Evolutionary conservation across 37 sponge, comb jelly and placozoan species (phyloP).

Genomic region (Lycopodina hypogea): DNA sequence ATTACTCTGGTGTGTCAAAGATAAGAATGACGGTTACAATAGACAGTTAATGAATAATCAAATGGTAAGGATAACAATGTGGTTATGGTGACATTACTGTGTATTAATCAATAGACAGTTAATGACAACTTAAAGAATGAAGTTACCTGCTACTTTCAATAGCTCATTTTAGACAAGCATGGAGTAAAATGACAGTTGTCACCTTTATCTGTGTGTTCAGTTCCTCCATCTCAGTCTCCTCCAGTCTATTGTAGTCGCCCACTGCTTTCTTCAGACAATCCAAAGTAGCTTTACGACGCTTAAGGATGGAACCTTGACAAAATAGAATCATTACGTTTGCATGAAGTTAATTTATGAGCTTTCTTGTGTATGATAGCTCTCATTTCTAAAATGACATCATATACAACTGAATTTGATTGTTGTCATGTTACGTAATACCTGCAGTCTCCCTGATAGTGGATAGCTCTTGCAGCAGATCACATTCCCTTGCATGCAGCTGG

Average conservation of each 20-base stretch:
- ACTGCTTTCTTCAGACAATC: conserved; percentile 17
- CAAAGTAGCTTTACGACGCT: conserved; percentile 42
- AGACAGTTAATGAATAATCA: no score
- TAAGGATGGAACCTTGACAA: conserved; percentile 27
- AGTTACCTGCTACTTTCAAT: no score
- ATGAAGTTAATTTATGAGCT: neutral
- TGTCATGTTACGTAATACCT: neutral
- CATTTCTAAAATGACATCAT: no score
- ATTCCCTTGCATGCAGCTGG: conserved; percentile 42
- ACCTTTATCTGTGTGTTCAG: conserved; percentile 61
- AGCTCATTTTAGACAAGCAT: no score
- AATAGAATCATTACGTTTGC: neutral
- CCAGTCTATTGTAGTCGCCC: conserved; percentile 10
- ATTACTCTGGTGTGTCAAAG: neutral
- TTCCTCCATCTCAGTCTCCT: conserved; percentile 32
- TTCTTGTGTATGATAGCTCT: neutral
- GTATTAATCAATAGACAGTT: no score
- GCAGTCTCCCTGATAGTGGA: conserved; percentile 16
- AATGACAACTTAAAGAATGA: no score
- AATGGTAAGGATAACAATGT: no score
- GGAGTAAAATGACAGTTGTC: neutral
- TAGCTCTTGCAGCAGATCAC: conserved; percentile 37
- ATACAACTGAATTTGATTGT: no score
- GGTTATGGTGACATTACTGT: no score
- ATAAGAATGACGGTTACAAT: neutral